These are phyloP conservation scores for Pharmacophagus antenor DNA, from an alignment of 2,888 invertebrate genomes.

Conservation along the genomic window DNA sequence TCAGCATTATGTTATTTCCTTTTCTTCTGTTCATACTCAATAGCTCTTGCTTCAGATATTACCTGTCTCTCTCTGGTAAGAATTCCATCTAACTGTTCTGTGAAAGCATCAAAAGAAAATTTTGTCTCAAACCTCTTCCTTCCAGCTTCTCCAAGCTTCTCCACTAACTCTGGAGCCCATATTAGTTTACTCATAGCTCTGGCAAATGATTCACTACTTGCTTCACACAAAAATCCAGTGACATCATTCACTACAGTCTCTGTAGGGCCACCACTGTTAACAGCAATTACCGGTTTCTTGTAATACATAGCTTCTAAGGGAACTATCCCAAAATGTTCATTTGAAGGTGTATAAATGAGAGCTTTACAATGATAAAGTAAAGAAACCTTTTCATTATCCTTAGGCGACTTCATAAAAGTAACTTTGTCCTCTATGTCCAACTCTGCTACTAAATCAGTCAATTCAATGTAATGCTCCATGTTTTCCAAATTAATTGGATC, in stretches of 20 bases:
- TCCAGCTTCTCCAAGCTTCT: conserved; percentile 88
- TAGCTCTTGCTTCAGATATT: conserved; percentile 65
- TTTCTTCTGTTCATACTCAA: conserved; percentile 65
- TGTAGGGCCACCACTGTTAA: conserved; percentile 96
- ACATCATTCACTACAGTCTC: conserved; percentile 92
- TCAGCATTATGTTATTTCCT: conserved; percentile 64
- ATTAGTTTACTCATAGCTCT: conserved; percentile 87
- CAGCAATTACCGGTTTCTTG: conserved; percentile 95
- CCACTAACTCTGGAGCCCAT: conserved; percentile 79
- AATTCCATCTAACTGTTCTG: conserved; percentile 83
- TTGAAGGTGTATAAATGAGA: conserved; percentile 96
- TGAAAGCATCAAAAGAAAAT: conserved; percentile 93
- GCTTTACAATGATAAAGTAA: conserved; percentile 89
- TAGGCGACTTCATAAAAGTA: conserved; percentile 92
- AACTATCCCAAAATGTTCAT: conserved; percentile 99
- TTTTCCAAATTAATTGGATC: conserved; percentile 94
- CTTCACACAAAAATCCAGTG: conserved; percentile 90
- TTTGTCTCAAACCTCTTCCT: conserved; percentile 86
- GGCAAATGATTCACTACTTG: conserved; percentile 86
- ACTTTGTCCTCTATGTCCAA: conserved; percentile 86
- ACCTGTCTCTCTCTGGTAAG: conserved; percentile 68
- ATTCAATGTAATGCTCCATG: conserved; percentile 89
- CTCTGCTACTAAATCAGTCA: conserved; percentile 83
- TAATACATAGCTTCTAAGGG: conserved; percentile 99
- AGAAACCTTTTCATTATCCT: conserved; percentile 90